Evolutionary conservation across 2,113 vertebrate genomes (phyloP), one percentile per base, ranked within the genome.

Genomic region (Anolis sagrei): DNA sequence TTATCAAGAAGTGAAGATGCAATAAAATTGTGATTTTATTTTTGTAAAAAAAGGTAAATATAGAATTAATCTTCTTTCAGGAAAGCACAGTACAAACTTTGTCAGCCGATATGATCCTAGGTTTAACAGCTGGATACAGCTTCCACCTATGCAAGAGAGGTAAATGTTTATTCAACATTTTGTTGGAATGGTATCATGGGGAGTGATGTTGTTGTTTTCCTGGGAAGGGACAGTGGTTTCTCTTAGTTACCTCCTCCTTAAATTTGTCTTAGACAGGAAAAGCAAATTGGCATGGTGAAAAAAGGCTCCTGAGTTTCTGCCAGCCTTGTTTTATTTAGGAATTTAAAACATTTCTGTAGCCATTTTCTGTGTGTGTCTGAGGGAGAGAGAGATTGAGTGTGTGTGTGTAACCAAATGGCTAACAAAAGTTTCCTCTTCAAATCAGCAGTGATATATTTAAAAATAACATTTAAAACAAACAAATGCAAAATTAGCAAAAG

Each of bases 111-210:
- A 99, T 76, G 99, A 99, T 95, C 99, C 98, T 81, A 97, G 99
- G 92, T 99, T 99, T 97, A 99, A 99, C 95, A 99, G 98, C 92
- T 99, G 99, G 99, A 99, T 99, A 93, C 99, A 99, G 94, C 95
- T 99, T 92, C 99, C 99, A 66, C 98, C 98, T 54, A 99, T 99
- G 99, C 99, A 99, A 95, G 98, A 99, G 96, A 98, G 99, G 99
- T 99, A 97, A 96, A 94, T 91, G 81, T 70, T 81, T 93, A 23
- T 85, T 89, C 91, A 1, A 7, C 82, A 39, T 88, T 93, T 88
- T 78, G 81, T 25, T n/a, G 16, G 4, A 14, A 48, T 83, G 87
- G 23, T 93, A 29, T 85, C 34, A 74, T 89, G 89, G 85, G 58
- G 87, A 79, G n/a, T 89, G 64, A 51, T 18, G 25, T 85, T 77